A percentile compares a stretch with the other conserved stretches of the same genome.
phyloP scores from a whole-genome alignment of 1,140 invertebrate species.

The Cardiocondyla obscurior region DNA sequence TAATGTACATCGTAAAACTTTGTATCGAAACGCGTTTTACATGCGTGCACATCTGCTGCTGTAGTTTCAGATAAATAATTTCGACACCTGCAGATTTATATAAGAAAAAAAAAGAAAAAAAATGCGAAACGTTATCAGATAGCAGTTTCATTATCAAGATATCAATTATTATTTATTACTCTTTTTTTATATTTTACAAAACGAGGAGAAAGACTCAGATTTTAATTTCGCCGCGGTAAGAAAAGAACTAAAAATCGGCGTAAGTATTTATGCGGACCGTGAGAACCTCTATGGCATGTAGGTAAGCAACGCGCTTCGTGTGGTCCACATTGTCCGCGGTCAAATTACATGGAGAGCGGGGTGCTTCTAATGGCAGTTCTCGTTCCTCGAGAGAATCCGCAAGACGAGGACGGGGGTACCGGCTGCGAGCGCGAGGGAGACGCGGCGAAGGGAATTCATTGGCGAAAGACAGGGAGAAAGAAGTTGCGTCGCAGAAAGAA shows the following conservation, averaged over 20 bases:
- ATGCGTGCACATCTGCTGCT: conserved; percentile 59
- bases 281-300: conserved; percentile 72
- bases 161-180: conserved; percentile 9
- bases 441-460: neutral
- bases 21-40: conserved; percentile 59
- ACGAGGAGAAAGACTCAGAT: neutral
- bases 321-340: conserved; percentile 81
- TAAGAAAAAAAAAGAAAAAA: conserved; percentile 9
- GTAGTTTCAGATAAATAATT: conserved; percentile 40
- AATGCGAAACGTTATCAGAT: neutral
- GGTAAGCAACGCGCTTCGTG: conserved; percentile 77
- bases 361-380: conserved; percentile 80
- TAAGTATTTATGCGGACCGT: conserved; percentile 35
- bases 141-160: neutral
- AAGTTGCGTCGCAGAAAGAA: conserved; percentile 18
- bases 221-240: neutral
- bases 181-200: neutral
- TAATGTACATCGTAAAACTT: conserved; percentile 56
- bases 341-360: conserved; percentile 81
- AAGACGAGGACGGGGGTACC: conserved; percentile 46
- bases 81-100: conserved; percentile 8
- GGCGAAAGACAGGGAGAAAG: neutral
- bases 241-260: conserved; percentile 5
- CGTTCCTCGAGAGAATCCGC: conserved; percentile 70
- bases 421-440: conserved; percentile 33